Evolutionary conservation across 2,888 invertebrate genomes (phyloP), one percentile per base, ranked within the genome.

Genomic region (Antheraea yamamai): DNA sequence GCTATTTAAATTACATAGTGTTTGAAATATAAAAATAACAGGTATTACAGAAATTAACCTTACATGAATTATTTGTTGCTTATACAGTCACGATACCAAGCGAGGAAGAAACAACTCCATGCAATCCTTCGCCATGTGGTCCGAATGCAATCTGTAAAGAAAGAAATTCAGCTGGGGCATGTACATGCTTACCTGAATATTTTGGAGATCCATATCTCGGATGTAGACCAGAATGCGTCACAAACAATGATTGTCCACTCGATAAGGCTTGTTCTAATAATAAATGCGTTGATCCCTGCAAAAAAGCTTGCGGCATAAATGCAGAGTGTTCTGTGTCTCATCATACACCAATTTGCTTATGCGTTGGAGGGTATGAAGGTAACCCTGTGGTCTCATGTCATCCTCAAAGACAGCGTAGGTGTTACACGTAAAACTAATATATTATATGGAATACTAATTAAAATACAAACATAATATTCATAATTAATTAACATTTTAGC

Each of bases 161-260:
- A 90, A 96, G 96, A 81, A 97, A 97, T 88, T 97, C 97, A 55
- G 98, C 97, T 26, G 98, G 98, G 73, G 97, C 98, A 26, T 98
- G 98, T 86, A 95, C 96, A 20, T 98, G 98, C 87, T 90, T 97
- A 75, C 96, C 97, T 18, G 97, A 97, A 86, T 98, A 98, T 89
- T 97, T 96, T 81, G 98, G 98, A 61, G 98, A 98, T 92, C 98
- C 98, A 0, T 98, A 98, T 85, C 96, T 96, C 2, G 97, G 97
- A 76, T 98, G 98, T 88, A 95, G 97, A 81, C 98, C 98, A 6
- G 98, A 98, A 93, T 98, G 98, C 87, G 97, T 98, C 6, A 96
- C 92, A 73, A 98, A 98, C 86, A 96, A 97, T 47, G 98, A 98
- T 84, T 98, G 98, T 83, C 93, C 96, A 55, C 95, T 96, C 79